Evolutionary conservation across 2,888 invertebrate genomes (phyloP), one percentile per base, ranked within the genome.

Genomic region (Dasypogon diadema): DNA sequence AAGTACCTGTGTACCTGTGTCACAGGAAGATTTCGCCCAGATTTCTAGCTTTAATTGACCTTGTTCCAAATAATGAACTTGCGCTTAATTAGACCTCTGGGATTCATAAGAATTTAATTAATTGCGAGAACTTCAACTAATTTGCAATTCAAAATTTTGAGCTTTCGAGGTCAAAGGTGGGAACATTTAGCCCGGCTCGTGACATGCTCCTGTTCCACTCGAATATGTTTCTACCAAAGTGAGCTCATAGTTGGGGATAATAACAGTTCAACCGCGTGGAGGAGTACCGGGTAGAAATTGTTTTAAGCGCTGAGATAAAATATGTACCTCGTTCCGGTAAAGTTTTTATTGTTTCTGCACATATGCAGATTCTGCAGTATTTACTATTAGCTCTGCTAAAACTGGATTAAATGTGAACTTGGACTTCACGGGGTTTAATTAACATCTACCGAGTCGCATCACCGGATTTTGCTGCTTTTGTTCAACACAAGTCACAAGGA

Each of bases 81-180:
- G 21, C 46, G 48, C 65, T 14, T 65, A 65, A 65, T 65, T 65
- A 65, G 65, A 48, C 65, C 65, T 12, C 65, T 22, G 46, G 48
- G 26, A 65, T 48, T 24, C 42, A 48, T 48, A 65, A 65, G 46
- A 65, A 46, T 65, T 46, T 65, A 65, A 65, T 65, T 65, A 65
- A 46, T 65, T 65, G 65, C 22, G 26, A 65, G 26, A 65, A 65
- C 24, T 65, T 12, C 26, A 46, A 42, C 46, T 65, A 65, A 65
- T 65, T 65, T 65, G 48, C 65, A 65, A 46, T 65, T 65, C 46
- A 46, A 65, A 65, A 65, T 46, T 34, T 30, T 24, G 58, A 14
- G 58, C 30, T 30, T 58, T 37, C 37, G 60, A 60, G 37, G 37
- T 60, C 60, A 30, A 60, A 60, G 60, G 60, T 60, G 60, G 34